phyloP scores from a whole-genome alignment of 35 echinoderm and acorn worm species.

The Diadema setosum region DNA sequence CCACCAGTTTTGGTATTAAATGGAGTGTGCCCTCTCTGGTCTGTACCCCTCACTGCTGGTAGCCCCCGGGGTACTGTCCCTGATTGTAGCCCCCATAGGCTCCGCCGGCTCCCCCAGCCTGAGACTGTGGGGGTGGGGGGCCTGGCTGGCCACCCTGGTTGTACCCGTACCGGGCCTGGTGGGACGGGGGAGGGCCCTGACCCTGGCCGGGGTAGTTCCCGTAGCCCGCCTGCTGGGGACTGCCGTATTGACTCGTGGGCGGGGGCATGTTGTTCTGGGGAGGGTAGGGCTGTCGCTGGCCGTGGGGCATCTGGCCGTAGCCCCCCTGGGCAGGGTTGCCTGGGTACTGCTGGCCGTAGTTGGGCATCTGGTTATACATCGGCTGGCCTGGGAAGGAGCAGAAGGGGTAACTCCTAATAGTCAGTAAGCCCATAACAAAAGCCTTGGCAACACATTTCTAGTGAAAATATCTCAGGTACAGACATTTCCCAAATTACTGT shows the following conservation, averaged over 20 bases:
- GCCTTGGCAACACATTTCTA: too few species aligned
- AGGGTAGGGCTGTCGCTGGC: neutral
- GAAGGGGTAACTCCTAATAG: too few species aligned
- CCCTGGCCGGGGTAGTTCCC: neutral
- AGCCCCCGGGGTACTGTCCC: neutral
- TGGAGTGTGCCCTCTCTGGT: too few species aligned
- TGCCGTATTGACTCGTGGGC: conserved; percentile 8
- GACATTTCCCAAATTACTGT: too few species aligned
- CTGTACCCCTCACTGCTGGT: neutral
- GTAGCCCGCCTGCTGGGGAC: neutral
- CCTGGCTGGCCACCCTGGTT: neutral
- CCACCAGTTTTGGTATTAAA: too few species aligned
- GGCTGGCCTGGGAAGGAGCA: neutral
- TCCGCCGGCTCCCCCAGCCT: neutral
- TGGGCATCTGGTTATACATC: conserved; percentile 21
- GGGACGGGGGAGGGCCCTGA: neutral
- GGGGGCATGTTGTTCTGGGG: conserved; percentile 16
- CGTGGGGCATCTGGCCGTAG: neutral
- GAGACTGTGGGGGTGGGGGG: neutral
- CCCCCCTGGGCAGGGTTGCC: neutral
- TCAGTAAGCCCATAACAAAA: too few species aligned
- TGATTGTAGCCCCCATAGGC: neutral
- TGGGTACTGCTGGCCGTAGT: conserved; percentile 11
- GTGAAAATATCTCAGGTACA: too few species aligned
- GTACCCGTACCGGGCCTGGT: conserved; percentile 1